These are phyloP conservation scores for Andrena fulva DNA, from an alignment of 2,888 invertebrate genomes.

Conservation along the genomic window DNA sequence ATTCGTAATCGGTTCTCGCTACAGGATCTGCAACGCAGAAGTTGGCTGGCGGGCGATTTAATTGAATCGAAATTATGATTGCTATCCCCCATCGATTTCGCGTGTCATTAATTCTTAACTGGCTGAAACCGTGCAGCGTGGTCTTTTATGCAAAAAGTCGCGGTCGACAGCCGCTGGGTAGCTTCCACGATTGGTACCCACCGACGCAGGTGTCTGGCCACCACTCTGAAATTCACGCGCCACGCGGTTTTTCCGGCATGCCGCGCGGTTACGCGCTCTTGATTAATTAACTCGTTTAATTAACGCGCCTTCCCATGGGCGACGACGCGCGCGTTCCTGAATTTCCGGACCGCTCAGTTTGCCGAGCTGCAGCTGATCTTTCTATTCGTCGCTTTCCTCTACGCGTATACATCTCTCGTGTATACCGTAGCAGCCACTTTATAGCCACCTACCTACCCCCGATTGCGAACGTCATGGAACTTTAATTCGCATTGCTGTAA, in stretches of 20 bases:
- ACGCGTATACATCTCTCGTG: no score
- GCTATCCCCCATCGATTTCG: constrained; percentile 26
- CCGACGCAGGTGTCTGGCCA: not conserved
- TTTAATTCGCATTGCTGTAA: not conserved
- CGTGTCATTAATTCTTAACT: constrained; percentile 47
- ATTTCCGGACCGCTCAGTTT: not conserved
- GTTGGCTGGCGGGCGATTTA: constrained; percentile 6
- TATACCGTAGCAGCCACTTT: not conserved
- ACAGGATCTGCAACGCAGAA: not conserved
- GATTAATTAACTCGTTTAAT: constrained; percentile 72
- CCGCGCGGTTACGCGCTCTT: constrained; percentile 30
- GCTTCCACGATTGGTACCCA: constrained; percentile 49
- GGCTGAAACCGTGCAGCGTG: not conserved
- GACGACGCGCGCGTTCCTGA: not conserved
- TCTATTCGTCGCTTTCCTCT: not conserved
- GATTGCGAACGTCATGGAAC: not conserved
- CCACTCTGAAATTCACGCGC: constrained; percentile 51
- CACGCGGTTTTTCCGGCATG: constrained; percentile 36
- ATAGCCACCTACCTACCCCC: not conserved
- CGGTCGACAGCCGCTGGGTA: not conserved
- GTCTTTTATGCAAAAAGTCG: constrained; percentile 13
- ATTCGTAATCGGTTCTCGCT: not conserved
- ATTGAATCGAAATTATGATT: constrained; percentile 43
- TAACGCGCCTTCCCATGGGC: constrained; percentile 47
- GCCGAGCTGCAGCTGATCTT: no score